These are phyloP conservation scores for Caenorhabditis uteleia DNA, from an alignment of 2,888 invertebrate genomes.

Conservation along the genomic window DNA sequence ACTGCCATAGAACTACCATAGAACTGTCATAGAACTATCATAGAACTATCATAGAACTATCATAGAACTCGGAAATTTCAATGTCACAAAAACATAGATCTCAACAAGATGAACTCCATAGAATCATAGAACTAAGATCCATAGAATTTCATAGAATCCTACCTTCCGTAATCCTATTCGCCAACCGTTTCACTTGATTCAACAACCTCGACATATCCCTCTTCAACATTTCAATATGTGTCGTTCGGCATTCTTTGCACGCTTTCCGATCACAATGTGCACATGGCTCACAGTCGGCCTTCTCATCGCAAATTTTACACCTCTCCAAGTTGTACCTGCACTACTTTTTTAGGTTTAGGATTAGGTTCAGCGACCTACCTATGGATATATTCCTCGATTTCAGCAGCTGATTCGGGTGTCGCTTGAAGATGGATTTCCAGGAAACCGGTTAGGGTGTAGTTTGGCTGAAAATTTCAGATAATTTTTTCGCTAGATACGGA, in stretches of 20 bases:
- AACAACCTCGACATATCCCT: slow-evolving; percentile 88
- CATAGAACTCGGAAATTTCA: too few species aligned
- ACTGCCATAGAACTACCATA: too few species aligned
- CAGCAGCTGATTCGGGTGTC: slow-evolving; percentile 64
- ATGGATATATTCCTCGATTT: slow-evolving; percentile 69
- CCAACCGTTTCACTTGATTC: slow-evolving; percentile 75
- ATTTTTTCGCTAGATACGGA: too few species aligned
- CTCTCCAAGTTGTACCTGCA: slow-evolving; percentile 69
- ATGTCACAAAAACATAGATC: too few species aligned
- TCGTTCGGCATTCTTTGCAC: slow-evolving; percentile 81
- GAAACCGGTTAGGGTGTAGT: slow-evolving; percentile 77
- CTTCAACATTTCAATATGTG: slow-evolving; percentile 92
- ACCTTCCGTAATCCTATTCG: slow-evolving; percentile 66
- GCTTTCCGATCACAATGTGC: slow-evolving; percentile 87
- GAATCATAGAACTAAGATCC: too few species aligned
- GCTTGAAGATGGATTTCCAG: slow-evolving; percentile 71
- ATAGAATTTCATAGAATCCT: too few species aligned
- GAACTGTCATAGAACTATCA: too few species aligned
- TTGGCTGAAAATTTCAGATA: slow-evolving; percentile 75
- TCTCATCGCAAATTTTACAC: slow-evolving; percentile 70
- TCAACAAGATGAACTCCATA: too few species aligned
- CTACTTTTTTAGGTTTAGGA: not conserved
- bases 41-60: too few species aligned
- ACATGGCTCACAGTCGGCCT: slow-evolving; percentile 74
- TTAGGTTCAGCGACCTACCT: slow-evolving; percentile 43